A percentile compares a stretch with the other conserved stretches of the same genome.
Conservation (phyloP, 2,888 invertebrate genomes). For the Ormyrus rosae region DNA sequence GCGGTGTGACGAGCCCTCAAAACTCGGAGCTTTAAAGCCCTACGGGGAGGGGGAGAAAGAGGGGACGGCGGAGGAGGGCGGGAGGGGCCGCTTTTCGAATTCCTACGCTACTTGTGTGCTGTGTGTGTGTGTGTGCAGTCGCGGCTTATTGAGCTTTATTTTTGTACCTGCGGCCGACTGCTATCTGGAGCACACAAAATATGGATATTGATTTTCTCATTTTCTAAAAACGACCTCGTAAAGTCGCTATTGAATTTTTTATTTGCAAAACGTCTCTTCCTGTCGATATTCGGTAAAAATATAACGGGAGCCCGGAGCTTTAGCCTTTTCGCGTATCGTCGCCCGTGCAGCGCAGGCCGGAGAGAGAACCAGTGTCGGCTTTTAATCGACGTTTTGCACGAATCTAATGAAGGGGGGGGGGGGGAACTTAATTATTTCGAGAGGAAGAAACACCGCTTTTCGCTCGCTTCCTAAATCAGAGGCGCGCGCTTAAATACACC, state of each 20-base stretch:
- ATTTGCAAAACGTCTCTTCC: conserved; percentile 34
- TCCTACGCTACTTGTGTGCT: neutral
- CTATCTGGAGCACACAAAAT: conserved; percentile 34
- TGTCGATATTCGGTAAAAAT: conserved; percentile 43
- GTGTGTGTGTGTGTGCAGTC: neutral
- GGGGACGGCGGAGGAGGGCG: no score
- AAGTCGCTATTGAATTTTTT: conserved; percentile 49
- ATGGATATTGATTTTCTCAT: conserved; percentile 50
- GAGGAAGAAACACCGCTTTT: neutral
- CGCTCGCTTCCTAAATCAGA: neutral
- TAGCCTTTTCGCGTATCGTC: neutral
- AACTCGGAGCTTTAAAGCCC: neutral
- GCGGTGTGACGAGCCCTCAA: neutral
- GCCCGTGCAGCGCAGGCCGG: no score
- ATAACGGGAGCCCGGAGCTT: neutral
- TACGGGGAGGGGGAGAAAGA: neutral
- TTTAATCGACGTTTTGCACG: conserved; percentile 2
- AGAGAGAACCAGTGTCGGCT: neutral
- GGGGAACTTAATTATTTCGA: neutral
- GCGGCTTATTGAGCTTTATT: conserved; percentile 23
- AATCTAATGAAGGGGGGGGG: neutral
- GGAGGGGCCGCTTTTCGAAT: neutral
- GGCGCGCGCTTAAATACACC: neutral
- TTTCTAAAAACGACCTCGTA: conserved; percentile 43
- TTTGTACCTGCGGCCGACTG: conserved; percentile 11